phyloP scores from a whole-genome alignment of 2,888 invertebrate genomes.

The Cylindroiulus punctatus region DNA sequence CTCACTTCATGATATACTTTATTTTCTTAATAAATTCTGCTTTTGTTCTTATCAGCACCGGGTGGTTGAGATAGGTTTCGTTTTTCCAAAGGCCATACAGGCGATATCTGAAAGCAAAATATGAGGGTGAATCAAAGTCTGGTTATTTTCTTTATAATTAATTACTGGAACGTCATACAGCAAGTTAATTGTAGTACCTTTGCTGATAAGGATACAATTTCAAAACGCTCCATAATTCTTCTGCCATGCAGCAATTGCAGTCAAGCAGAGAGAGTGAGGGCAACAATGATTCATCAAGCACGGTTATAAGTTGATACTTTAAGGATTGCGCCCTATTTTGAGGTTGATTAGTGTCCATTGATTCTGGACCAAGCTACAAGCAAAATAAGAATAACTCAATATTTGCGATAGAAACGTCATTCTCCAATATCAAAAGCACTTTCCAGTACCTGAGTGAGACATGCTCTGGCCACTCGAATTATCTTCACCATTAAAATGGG shows the following conservation, averaged over 20 bases:
- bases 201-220: conserved; percentile 87
- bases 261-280: conserved; percentile 92
- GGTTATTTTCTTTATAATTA: too few species aligned
- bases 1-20: conserved; percentile 95
- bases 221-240: conserved; percentile 92
- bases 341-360: not conserved
- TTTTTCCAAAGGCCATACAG: conserved; percentile 97
- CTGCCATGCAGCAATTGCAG: conserved; percentile 94
- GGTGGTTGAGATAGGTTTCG: conserved; percentile 83
- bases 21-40: conserved; percentile 90
- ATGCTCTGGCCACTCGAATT: conserved; percentile 69
- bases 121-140: too few species aligned
- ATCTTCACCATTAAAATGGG: conserved; percentile 91
- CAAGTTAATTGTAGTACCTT: conserved; percentile 68
- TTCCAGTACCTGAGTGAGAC: conserved; percentile 66
- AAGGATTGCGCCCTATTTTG: not conserved
- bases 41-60: conserved; percentile 82
- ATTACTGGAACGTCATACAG: too few species aligned
- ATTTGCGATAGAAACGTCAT: not conserved
- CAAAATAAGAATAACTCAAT: not conserved
- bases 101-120: conserved; percentile 73
- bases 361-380: not conserved
- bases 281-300: conserved; percentile 87
- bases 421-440: not conserved
- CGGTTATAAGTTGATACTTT: conserved; percentile 79